phyloP scores from a whole-genome alignment of 2,888 invertebrate species.

The Griposia aprilina region DNA sequence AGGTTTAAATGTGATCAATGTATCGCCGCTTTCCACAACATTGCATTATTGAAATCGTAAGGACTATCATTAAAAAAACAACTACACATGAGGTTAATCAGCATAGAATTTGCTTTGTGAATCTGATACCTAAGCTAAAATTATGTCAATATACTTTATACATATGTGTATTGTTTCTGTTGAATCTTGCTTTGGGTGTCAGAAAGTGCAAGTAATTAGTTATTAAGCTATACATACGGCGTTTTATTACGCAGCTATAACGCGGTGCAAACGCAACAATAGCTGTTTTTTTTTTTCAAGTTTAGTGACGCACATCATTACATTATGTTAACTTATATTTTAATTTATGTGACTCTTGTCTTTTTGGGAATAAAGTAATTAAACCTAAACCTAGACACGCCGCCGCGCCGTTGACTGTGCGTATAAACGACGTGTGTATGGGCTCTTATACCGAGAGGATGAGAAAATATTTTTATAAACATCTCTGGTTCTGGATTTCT shows the following conservation, averaged over 20 bases:
- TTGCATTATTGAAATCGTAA: conserved; percentile 69
- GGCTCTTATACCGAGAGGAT: neutral
- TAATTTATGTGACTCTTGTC: too few relatives aligned
- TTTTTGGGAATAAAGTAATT: too few relatives aligned
- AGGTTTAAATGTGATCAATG: conserved; percentile 78
- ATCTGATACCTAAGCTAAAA: neutral
- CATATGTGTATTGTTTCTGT: neutral
- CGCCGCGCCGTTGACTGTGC: neutral
- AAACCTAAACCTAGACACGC: neutral
- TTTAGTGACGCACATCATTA: neutral
- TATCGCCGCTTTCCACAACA: conserved; percentile 70
- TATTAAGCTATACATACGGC: neutral
- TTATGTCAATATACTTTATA: neutral
- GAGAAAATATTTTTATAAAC: neutral
- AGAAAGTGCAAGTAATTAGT: neutral
- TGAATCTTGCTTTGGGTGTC: neutral
- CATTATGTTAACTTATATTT: neutral
- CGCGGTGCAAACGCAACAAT: neutral
- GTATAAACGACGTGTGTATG: neutral
- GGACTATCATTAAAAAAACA: neutral
- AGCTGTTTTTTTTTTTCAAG: neutral
- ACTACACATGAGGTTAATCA: too few relatives aligned
- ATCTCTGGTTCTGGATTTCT: neutral
- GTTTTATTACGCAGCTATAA: neutral
- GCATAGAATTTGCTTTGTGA: neutral